These are phyloP conservation scores for Lithophane ornitopus DNA, from an alignment of 2,888 invertebrate species.

Conservation along the genomic window DNA sequence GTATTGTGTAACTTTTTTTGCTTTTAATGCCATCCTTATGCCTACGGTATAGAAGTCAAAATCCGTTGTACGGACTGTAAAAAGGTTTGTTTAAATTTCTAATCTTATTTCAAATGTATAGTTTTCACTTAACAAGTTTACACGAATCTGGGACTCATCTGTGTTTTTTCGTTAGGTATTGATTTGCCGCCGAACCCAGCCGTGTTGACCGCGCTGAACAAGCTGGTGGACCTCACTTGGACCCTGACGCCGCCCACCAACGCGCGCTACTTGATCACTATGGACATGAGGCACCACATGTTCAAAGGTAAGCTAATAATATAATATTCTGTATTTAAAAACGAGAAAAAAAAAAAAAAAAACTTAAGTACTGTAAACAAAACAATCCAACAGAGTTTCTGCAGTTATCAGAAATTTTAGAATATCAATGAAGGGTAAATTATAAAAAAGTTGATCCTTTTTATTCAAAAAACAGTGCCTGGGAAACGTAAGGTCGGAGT, in stretches of 20 bases:
- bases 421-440: not conserved
- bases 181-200: slow-evolving; percentile 81
- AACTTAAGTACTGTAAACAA: not conserved
- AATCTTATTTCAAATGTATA: too few relatives aligned
- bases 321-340: not conserved
- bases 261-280: slow-evolving; percentile 84
- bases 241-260: slow-evolving; percentile 81
- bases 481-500: too few relatives aligned
- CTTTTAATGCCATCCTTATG: too few relatives aligned
- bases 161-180: slow-evolving; percentile 76
- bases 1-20: too few relatives aligned
- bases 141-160: not conserved
- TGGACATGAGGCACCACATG: slow-evolving; percentile 89
- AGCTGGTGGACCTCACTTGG: slow-evolving; percentile 85
- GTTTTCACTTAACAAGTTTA: not conserved
- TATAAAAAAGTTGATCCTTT: too few relatives aligned
- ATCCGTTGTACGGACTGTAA: too few relatives aligned
- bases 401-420: not conserved
- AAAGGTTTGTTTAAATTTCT: too few relatives aligned
- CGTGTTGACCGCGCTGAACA: slow-evolving; percentile 80
- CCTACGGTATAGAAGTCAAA: too few relatives aligned
- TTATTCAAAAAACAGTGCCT: not conserved
- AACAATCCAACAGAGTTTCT: not conserved
- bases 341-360: too few relatives aligned
- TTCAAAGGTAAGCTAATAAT: slow-evolving; percentile 82